phyloP scores from a whole-genome alignment of 2,888 invertebrate species.

The Caenorhabditis angaria region DNA sequence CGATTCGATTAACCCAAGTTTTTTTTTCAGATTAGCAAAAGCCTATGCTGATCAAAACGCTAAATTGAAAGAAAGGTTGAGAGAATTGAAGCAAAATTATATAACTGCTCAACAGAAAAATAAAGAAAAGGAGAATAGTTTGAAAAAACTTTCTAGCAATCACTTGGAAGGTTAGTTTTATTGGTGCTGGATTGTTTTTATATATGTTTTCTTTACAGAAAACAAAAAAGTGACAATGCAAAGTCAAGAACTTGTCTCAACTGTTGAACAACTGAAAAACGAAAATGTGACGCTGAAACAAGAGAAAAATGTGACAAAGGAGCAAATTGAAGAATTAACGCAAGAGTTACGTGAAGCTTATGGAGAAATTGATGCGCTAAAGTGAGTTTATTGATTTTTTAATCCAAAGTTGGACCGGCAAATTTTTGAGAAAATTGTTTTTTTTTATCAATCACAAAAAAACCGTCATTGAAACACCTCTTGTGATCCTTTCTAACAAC shows the following conservation, averaged over 20 bases:
- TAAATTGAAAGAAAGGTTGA: conserved; percentile 31
- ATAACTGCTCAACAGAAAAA: background rate
- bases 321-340: conserved; percentile 16
- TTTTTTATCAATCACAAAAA: too few species aligned
- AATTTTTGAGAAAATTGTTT: background rate
- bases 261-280: background rate
- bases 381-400: conserved; percentile 3
- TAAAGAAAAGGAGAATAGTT: background rate
- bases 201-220: background rate
- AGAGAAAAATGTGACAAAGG: conserved; percentile 10
- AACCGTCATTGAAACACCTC: too few species aligned
- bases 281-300: background rate
- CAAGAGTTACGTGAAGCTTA: conserved; percentile 32
- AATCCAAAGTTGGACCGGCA: background rate
- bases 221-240: background rate
- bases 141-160: background rate
- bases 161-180: conserved; percentile 3
- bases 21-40: conserved; percentile 40
- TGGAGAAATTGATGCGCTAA: conserved; percentile 36
- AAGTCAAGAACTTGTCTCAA: background rate
- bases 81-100: conserved; percentile 30
- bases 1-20: background rate
- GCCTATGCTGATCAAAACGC: conserved; percentile 47
- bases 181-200: too few species aligned
- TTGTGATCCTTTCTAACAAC: too few species aligned